These are phyloP conservation scores for Rutilus rutilus DNA, from an alignment of 2,113 vertebrate genomes.

Conservation along the genomic window DNA sequence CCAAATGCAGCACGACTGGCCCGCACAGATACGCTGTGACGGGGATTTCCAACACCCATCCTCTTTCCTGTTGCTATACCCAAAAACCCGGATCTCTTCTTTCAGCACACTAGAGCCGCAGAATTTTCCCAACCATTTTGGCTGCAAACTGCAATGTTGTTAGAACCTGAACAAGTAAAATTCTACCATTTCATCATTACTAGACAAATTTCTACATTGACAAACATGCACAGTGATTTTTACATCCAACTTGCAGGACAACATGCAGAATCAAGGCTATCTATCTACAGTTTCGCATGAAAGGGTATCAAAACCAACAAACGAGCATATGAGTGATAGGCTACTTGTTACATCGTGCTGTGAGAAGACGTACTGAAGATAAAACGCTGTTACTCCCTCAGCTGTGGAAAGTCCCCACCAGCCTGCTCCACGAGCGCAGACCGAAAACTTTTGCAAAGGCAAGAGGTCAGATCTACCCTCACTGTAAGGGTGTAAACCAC, in stretches of 20 bases:
- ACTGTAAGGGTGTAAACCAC: neutral
- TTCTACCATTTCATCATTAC: conserved; percentile 18
- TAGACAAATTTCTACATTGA: neutral
- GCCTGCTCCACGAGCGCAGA: neutral
- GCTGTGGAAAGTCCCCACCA: conserved; percentile 27
- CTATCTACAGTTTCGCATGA: neutral
- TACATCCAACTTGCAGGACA: neutral
- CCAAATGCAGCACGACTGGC: neutral
- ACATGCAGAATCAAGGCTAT: neutral
- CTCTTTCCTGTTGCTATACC: conserved; percentile 26
- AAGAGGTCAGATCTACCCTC: conserved; percentile 5
- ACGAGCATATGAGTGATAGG: neutral
- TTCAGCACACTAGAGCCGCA: conserved; percentile 9
- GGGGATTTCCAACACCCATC: conserved; percentile 52
- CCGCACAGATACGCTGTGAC: neutral
- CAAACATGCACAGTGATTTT: neutral
- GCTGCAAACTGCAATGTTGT: neutral
- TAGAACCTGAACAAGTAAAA: neutral
- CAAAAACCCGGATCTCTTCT: conserved; percentile 5
- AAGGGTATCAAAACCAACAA: neutral
- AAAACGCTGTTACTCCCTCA: conserved; percentile 11
- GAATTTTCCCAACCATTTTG: neutral
- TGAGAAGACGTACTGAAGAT: neutral
- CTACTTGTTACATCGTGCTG: neutral
- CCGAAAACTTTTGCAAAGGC: neutral